These are phyloP conservation scores for Antheraea pernyi DNA, from an alignment of 1,140 invertebrate genomes.

Conservation along the genomic window DNA sequence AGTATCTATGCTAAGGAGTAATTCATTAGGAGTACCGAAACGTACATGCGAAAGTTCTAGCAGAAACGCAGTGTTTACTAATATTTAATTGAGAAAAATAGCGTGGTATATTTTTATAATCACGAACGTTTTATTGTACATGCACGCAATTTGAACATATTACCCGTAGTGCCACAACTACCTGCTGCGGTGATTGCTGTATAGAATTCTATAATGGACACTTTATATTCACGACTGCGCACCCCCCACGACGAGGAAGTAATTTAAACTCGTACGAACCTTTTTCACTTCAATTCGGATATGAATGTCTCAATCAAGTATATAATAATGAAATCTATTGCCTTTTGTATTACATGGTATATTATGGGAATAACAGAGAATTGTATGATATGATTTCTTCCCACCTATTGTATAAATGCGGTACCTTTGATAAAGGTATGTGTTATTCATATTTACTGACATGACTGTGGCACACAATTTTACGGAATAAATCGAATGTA, in stretches of 20 bases:
- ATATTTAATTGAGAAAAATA: neutral
- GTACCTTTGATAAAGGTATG: too few relatives aligned
- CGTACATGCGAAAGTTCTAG: neutral
- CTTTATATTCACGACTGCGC: slow-evolving; percentile 5
- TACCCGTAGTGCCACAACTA: neutral
- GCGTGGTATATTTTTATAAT: neutral
- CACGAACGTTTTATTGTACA: neutral
- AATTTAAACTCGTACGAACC: slow-evolving; percentile 3
- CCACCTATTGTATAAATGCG: too few relatives aligned
- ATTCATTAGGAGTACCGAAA: neutral
- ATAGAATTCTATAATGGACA: slow-evolving; percentile 7
- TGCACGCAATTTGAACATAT: neutral
- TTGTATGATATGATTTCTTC: too few relatives aligned
- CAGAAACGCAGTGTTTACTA: neutral
- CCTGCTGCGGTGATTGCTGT: neutral
- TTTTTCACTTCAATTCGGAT: slow-evolving; percentile 6
- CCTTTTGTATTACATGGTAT: too few relatives aligned
- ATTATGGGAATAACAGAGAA: too few relatives aligned
- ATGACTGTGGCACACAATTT: too few relatives aligned
- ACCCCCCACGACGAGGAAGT: slow-evolving; percentile 11
- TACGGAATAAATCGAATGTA: too few relatives aligned
- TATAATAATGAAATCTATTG: too few relatives aligned
- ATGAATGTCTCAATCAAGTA: neutral
- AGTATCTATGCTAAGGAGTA: neutral
- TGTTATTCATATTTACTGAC: too few relatives aligned